Evolutionary conservation across 2,888 invertebrate species (phyloP), one percentile per base, ranked within the genome.

Genomic region (Baronia brevicornis): DNA sequence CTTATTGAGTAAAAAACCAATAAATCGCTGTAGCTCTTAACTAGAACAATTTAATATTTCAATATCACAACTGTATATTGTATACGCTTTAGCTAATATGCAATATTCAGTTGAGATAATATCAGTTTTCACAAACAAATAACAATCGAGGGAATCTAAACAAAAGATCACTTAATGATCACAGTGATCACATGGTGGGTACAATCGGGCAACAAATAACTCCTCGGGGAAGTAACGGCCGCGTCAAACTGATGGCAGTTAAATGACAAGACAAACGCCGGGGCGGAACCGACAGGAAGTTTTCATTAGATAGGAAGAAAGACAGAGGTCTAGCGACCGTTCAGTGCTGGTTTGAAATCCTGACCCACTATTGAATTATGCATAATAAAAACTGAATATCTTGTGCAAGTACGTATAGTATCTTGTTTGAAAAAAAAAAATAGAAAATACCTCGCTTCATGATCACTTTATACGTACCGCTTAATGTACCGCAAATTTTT

Each of bases 151-250:
- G 59, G 58, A 67, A 67, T 67, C 65, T 75, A 80, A 78, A 78
- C 78, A 77, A 78, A 71, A 70, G 68, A 24, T 63, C 55, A 60
- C 53, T 62, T 70, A 67, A 80, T 77, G 79, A 78, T 78, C 65
- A 69, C 74, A 67, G 63, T 69, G 71, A 74, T 71, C 67, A 63
- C 60, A 60, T 52, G 59, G 55, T 53, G 57, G 58, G 58, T 54
- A 82, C 79, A 82, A 80, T 80, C 60, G 71, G 62, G 62, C 60
- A 78, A 79, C 79, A 72, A 75, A 77, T 78, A 77, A 74, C 69
- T 71, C 62, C 52, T 59, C 46, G 60, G 64, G 68, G 69, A 69
- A 72, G 66, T 59, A n/a, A 59, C 60, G 62, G 55, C 63, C 60
- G 54, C 53, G 57, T 53, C 54, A 59, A 51, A 43, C 41, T 50